Evolutionary conservation across 2,888 invertebrate genomes (phyloP), one percentile per base, ranked within the genome.

Genomic region (Andrena dorsata): DNA sequence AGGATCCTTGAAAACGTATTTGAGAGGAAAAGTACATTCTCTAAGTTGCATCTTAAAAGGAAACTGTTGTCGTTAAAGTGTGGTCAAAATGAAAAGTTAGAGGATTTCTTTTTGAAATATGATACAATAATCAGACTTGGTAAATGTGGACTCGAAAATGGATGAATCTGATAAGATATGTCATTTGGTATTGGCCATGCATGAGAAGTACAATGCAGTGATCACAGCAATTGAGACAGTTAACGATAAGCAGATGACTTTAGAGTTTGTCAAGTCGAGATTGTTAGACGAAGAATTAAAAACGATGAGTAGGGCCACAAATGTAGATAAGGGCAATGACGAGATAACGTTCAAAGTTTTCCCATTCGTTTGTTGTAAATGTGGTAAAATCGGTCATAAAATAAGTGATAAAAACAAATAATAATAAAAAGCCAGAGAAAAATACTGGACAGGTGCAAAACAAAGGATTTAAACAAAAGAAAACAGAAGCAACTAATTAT

Each of bases 201-300:
- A 16, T 8, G 35, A 35, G 10, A 13, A 16, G 0, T 65, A 65
- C 20, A 20, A 65, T 20, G 20, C n/a, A 13, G 65, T 65, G 7
- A 26, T 47, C 6, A 41, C 65, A 6, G 65, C 65, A 13, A n/a
- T 65, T 13, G 49, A 65, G 23, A 47, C 65, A 6, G 7, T 65
- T 6, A 20, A 8, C 1, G 20, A 23, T 23, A 32, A 23, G 23
- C 5, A 41, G 23, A n/a, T 47, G 47, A 65, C 23, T 20, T n/a
- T 65, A 10, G 23, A 16, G n/a, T 65, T 47, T 41, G 49, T 65
- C 3, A 71, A 71, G 26, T 10, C 20, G 7, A 26, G 61, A 16
- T 13, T 71, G 47, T 8, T 71, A 8, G 70, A 71, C 2, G 41
- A 71, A 13, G 71, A 61, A 10, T 49, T 49, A n/a, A 49, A 49